These are phyloP conservation scores for Hyperoplus immaculatus DNA, from an alignment of 2,797 vertebrate genomes.

Conservation along the genomic window DNA sequence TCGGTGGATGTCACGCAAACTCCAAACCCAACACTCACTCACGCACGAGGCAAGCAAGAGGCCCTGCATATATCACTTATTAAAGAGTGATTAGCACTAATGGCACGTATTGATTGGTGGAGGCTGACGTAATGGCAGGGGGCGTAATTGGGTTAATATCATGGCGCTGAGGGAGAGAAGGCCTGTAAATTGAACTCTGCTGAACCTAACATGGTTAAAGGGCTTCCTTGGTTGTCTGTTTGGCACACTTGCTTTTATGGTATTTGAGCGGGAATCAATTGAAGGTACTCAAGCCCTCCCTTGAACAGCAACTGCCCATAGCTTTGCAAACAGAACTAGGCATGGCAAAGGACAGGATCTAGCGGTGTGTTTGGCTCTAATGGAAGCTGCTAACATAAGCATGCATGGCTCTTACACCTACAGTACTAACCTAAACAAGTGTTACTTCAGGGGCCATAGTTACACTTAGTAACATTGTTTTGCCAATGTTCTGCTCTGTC, in stretches of 20 bases:
- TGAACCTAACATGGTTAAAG: constrained; percentile 68
- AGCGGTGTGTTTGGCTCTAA: neutral
- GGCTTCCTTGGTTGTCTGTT: constrained; percentile 55
- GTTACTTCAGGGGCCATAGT: neutral
- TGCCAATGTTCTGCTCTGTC: no score
- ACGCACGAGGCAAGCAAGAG: constrained; percentile 22
- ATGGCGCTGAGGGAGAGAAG: constrained; percentile 54
- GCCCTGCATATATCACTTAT: constrained; percentile 70
- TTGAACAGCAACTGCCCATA: neutral
- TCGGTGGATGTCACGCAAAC: constrained; percentile 33
- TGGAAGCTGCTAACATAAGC: neutral
- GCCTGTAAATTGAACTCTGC: constrained; percentile 69
- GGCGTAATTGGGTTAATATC: constrained; percentile 78
- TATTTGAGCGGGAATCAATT: constrained; percentile 65
- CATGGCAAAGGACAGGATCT: neutral
- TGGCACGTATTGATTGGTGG: constrained; percentile 77
- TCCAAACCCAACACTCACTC: constrained; percentile 17
- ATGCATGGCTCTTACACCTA: neutral
- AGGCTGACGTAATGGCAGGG: constrained; percentile 75
- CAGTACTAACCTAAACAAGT: no score
- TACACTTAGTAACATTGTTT: no score
- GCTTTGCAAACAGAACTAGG: neutral
- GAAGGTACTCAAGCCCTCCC: constrained; percentile 7
- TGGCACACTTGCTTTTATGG: constrained; percentile 51
- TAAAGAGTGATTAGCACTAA: constrained; percentile 81